Percentiles rank a stretch among this genome's conserved stretches.
Conservation (phyloP, 2,888 invertebrate genomes). For the Calameuta filiformis region DNA sequence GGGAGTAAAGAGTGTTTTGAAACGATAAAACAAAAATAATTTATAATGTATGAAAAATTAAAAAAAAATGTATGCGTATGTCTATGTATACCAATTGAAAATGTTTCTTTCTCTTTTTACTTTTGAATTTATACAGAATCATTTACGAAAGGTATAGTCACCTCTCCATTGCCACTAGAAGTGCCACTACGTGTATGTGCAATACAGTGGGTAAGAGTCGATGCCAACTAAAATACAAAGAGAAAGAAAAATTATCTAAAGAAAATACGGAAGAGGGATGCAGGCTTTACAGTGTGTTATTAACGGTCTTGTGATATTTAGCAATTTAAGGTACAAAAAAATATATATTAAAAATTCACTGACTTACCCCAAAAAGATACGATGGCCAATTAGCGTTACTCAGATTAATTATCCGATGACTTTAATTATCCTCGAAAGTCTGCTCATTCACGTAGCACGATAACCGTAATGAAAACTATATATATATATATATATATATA, state of each 20-base stretch:
- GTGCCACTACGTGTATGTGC: constrained; percentile 28
- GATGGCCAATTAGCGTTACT: neutral
- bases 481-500: neutral
- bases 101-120: neutral
- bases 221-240: constrained; percentile 28
- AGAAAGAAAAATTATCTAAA: constrained; percentile 19
- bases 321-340: neutral
- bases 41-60: neutral
- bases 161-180: constrained; percentile 36
- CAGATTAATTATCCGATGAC: neutral
- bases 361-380: neutral
- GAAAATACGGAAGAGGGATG: constrained; percentile 17
- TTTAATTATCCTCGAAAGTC: neutral
- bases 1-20: neutral
- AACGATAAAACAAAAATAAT: neutral
- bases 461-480: neutral
- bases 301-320: neutral
- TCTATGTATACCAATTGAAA: neutral
- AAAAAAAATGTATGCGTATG: neutral
- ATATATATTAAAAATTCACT: neutral
- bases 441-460: neutral
- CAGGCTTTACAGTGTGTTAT: neutral
- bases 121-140: neutral
- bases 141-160: constrained; percentile 29
- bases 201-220: constrained; percentile 26